phyloP scores from a whole-genome alignment of 2,113 vertebrate species.

The Rhynchomys soricoides region DNA sequence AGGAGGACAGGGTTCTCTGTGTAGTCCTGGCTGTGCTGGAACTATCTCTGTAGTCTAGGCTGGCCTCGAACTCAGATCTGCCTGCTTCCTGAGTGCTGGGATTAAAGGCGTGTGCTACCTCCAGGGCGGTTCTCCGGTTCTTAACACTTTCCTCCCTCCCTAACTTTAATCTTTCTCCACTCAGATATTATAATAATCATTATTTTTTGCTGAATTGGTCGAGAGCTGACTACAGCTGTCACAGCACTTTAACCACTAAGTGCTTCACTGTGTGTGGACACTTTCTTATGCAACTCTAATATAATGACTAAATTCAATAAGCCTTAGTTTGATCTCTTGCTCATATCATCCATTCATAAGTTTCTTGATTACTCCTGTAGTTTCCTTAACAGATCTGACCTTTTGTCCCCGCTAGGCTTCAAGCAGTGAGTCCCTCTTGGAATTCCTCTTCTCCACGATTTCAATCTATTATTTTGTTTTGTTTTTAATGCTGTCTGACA shows the following conservation, averaged over 20 bases:
- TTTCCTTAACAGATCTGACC: not conserved
- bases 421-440: not conserved
- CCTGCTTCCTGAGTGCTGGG: not conserved
- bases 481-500: not conserved
- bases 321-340: too few species aligned
- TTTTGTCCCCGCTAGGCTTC: not conserved
- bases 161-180: not conserved
- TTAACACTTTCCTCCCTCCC: not conserved
- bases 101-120: not conserved
- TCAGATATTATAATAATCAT: not conserved
- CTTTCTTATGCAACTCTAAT: not conserved
- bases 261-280: not conserved
- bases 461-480: not conserved
- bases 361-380: not conserved
- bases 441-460: not conserved
- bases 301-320: not conserved
- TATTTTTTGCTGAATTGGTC: not conserved
- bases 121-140: not conserved
- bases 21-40: not conserved
- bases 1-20: not conserved
- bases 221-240: too few species aligned
- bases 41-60: not conserved
- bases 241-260: not conserved
- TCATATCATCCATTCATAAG: not conserved
- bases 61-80: not conserved